Evolutionary conservation across 53 echinoderm and acorn worm species (phyloP), one percentile per base, ranked within the genome.

Genomic region (Pentamera pediparva): DNA sequence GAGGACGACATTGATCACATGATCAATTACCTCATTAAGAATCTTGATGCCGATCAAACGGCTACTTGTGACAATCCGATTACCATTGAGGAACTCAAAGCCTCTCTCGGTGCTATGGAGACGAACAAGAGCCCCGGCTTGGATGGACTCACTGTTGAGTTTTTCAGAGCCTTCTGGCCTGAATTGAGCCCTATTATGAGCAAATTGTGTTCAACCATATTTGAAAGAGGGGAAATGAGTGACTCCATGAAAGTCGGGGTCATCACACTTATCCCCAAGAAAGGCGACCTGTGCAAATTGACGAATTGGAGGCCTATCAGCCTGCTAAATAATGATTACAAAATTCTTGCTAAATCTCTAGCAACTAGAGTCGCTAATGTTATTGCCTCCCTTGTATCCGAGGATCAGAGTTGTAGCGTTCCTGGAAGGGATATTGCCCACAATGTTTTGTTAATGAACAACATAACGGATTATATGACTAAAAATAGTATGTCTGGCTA

Each of bases 261-360:
- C 19, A 74, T 74, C 55, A 31, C 74, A 3, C 52, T 74, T 24
- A 30, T 72, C 26, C 73, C 73, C 10, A 72, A 72, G 52, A 72
- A 28, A 50, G 45, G 43, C 8, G 50, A 50, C 50, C 50, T 50
- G n/a, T 50, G 50, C 21, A 50, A 50, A 18, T 22, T 50, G 15
- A 55, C 47, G 13, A 74, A 74, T 55, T 74, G 74, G 74, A 49
- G 74, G 10, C 74, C 74, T 4, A 74, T 74, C 9, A 21, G 54
- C 32, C 69, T 69, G 5, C 20, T 69, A 6, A 69, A 69, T 39
- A 34, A 22, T 39, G 69, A 69, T n/a, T 69, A 69, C 26, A 69
- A 69, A 37, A 69, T 69, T 69, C 13, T 69, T n/a, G 37, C 69
- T 10, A 74, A 74, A 54, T 15, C 33, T 2, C 33, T 74, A 9